These are phyloP conservation scores for Pterostichus madidus DNA, from an alignment of 2,888 invertebrate genomes.

Conservation along the genomic window DNA sequence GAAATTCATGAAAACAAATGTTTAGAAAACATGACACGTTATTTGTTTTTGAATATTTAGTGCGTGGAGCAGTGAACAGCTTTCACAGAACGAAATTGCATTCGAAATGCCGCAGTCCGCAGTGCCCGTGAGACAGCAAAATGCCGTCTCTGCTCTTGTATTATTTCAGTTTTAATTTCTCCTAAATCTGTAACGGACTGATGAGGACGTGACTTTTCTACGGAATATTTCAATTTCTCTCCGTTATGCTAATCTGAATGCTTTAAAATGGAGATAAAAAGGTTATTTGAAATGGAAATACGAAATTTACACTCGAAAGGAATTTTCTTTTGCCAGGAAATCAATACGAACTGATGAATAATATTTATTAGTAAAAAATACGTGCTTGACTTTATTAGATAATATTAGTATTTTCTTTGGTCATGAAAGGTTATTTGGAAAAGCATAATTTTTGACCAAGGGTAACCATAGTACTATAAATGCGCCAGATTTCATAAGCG, in stretches of 20 bases:
- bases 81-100: slow-evolving; percentile 23
- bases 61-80: slow-evolving; percentile 20
- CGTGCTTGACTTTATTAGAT: no score
- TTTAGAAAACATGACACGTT: slow-evolving; percentile 9
- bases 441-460: no score
- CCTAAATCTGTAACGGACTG: slow-evolving; percentile 5
- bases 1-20: slow-evolving; percentile 21
- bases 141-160: background rate
- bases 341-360: background rate
- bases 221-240: background rate
- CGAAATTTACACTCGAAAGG: background rate
- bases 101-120: background rate
- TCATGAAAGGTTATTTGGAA: no score
- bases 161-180: slow-evolving; percentile 23
- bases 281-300: background rate
- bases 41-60: slow-evolving; percentile 34
- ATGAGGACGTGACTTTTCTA: background rate
- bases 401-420: no score
- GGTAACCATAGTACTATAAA: no score
- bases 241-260: slow-evolving; percentile 1
- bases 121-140: background rate
- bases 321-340: background rate
- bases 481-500: no score
- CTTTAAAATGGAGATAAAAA: slow-evolving; percentile 1
- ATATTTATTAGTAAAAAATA: no score